Conservation (phyloP, 2,888 invertebrate genomes). For the Cryptus viduatorius region DNA sequence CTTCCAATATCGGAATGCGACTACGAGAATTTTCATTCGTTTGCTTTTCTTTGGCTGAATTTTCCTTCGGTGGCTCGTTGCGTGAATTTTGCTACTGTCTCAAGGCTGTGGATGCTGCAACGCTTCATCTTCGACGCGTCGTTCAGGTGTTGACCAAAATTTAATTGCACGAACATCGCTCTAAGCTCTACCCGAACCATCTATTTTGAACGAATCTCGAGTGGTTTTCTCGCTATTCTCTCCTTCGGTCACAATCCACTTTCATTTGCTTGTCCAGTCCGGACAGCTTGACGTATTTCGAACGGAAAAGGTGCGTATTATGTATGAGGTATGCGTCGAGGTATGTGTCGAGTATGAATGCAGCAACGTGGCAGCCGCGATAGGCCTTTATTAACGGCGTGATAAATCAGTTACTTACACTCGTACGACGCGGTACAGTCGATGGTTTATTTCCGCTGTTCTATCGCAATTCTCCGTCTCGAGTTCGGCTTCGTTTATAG, state of each 20-base stretch:
- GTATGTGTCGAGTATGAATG: slow-evolving; percentile 15
- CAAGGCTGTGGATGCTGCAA: slow-evolving; percentile 6
- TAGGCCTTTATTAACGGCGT: slow-evolving; percentile 75
- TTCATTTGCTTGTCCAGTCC: slow-evolving; percentile 21
- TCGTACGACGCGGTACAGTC: not conserved
- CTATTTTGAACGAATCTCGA: not conserved
- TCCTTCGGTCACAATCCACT: slow-evolving; percentile 7
- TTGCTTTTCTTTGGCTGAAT: not conserved
- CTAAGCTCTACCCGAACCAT: not conserved
- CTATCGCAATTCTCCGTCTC: slow-evolving; percentile 2
- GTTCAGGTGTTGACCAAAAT: not conserved
- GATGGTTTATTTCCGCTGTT: slow-evolving; percentile 29
- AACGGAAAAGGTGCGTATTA: slow-evolving; percentile 29
- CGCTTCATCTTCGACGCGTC: not conserved
- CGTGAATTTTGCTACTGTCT: slow-evolving; percentile 22
- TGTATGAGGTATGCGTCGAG: slow-evolving; percentile 40
- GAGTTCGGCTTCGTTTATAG: not conserved
- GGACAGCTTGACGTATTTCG: slow-evolving; percentile 1
- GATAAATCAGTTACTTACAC: slow-evolving; percentile 70
- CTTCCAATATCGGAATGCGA: slow-evolving; percentile 61
- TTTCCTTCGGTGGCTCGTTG: slow-evolving; percentile 10
- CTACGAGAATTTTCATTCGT: slow-evolving; percentile 40
- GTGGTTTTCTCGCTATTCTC: not conserved
- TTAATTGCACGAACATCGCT: not conserved
- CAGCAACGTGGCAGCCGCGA: slow-evolving; percentile 36